These are phyloP conservation scores for Synanceia verrucosa DNA, from an alignment of 2,797 vertebrate species.

Conservation along the genomic window DNA sequence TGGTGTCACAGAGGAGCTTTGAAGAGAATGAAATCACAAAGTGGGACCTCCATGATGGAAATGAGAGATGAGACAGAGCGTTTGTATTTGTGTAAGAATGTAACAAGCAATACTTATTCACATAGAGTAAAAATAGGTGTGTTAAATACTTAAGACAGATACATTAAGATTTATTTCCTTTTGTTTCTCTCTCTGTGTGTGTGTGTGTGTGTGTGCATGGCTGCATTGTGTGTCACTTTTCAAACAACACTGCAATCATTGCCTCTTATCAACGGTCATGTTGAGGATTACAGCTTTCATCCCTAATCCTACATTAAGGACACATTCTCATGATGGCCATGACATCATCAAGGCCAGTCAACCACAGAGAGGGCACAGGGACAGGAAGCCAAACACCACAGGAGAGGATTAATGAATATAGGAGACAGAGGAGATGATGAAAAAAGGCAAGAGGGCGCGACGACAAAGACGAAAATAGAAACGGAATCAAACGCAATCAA, in stretches of 20 bases:
- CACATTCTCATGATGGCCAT: conserved; percentile 75
- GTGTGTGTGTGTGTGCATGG: conserved; percentile 7
- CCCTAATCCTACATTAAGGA: conserved; percentile 83
- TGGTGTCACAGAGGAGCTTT: conserved; percentile 53
- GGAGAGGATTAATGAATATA: conserved; percentile 70
- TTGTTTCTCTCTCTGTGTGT: conserved; percentile 11
- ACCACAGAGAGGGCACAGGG: conserved; percentile 71
- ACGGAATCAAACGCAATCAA: conserved; percentile 49
- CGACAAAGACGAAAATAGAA: conserved; percentile 42
- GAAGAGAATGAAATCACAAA: conserved; percentile 38
- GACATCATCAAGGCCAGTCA: conserved; percentile 75
- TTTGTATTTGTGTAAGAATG: not conserved
- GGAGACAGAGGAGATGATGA: conserved; percentile 53
- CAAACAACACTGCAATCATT: conserved; percentile 74
- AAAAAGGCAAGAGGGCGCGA: conserved; percentile 40
- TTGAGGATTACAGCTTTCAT: conserved; percentile 82
- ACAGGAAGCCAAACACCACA: conserved; percentile 76
- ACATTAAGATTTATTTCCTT: conserved; percentile 11
- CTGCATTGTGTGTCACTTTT: conserved; percentile 59
- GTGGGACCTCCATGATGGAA: conserved; percentile 21
- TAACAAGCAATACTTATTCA: conserved; percentile 2
- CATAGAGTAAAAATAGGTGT: conserved; percentile 1
- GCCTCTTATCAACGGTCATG: conserved; percentile 77
- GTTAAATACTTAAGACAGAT: not conserved
- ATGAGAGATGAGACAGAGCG: conserved; percentile 21